Evolutionary conservation across 2,888 invertebrate genomes (phyloP).

Genomic region (Mamestra brassicae): DNA sequence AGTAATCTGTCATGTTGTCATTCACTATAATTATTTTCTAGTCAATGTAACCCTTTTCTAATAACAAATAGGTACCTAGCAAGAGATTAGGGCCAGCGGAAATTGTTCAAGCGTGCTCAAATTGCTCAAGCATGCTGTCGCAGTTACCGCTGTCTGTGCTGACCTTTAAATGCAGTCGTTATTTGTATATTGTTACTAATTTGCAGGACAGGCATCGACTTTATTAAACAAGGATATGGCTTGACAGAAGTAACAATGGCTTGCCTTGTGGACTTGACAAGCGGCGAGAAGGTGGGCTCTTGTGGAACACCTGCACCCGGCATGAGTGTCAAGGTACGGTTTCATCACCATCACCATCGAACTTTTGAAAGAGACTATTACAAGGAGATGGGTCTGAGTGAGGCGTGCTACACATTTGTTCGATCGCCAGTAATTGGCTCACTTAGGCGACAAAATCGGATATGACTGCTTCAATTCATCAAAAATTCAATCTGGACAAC

Average conservation of each 20-base stretch:
- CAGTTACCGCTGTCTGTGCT: neutral
- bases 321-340: slow-evolving; percentile 91
- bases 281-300: slow-evolving; percentile 90
- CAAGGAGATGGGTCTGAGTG: neutral
- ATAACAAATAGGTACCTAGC: neutral
- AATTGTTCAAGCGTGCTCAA: neutral
- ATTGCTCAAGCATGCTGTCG: neutral
- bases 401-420: neutral
- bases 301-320: slow-evolving; percentile 93
- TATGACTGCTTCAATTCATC: too few relatives aligned
- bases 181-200: slow-evolving; percentile 2
- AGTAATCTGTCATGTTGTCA: neutral
- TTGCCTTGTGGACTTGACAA: slow-evolving; percentile 84
- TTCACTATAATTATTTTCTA: neutral
- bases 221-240: slow-evolving; percentile 94
- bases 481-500: too few relatives aligned
- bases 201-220: slow-evolving; percentile 86
- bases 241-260: slow-evolving; percentile 95
- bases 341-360: neutral
- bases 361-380: neutral
- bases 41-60: neutral
- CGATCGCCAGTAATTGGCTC: neutral
- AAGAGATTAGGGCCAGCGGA: neutral
- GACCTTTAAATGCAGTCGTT: neutral
- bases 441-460: neutral